phyloP scores from a whole-genome alignment of 2,113 vertebrate species.

The Leuciscus idus region DNA sequence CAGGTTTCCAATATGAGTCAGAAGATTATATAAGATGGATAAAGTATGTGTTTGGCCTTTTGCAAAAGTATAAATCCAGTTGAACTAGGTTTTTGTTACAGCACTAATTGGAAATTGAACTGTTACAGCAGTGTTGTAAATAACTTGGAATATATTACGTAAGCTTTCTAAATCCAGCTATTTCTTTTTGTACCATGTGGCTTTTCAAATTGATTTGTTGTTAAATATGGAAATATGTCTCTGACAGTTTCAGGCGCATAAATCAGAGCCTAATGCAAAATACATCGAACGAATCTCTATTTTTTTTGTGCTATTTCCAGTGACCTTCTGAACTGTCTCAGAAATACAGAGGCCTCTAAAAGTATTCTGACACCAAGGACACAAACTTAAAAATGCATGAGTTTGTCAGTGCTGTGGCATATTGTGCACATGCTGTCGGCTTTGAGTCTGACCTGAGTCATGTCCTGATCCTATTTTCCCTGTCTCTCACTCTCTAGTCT shows the following conservation, averaged over 20 bases:
- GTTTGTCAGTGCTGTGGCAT: constrained; percentile 10
- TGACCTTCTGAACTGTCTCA: not conserved
- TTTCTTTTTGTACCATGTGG: not conserved
- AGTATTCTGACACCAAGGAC: not conserved
- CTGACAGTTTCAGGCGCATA: not conserved
- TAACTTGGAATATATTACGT: not conserved
- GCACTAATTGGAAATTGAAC: not conserved
- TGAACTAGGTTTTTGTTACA: not conserved
- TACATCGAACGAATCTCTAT: not conserved
- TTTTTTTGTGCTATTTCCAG: not conserved
- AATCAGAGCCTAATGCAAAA: constrained; percentile 2
- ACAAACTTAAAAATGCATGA: not conserved
- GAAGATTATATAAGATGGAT: not conserved
- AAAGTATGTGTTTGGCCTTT: not conserved
- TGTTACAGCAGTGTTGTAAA: not conserved
- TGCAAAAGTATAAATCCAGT: not conserved
- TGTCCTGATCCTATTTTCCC: not conserved
- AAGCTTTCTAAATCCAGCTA: not conserved
- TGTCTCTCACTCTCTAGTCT: not conserved
- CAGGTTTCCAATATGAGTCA: not conserved
- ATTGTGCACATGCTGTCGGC: not conserved
- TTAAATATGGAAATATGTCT: not conserved
- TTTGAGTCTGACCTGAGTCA: not conserved
- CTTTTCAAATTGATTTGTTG: not conserved
- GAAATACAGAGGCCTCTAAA: not conserved